Percentiles rank a stretch among this genome's conserved stretches.
These are phyloP conservation scores for Tetragonula clypearis DNA, from an alignment of 1,140 invertebrate species.

Conservation along the genomic window DNA sequence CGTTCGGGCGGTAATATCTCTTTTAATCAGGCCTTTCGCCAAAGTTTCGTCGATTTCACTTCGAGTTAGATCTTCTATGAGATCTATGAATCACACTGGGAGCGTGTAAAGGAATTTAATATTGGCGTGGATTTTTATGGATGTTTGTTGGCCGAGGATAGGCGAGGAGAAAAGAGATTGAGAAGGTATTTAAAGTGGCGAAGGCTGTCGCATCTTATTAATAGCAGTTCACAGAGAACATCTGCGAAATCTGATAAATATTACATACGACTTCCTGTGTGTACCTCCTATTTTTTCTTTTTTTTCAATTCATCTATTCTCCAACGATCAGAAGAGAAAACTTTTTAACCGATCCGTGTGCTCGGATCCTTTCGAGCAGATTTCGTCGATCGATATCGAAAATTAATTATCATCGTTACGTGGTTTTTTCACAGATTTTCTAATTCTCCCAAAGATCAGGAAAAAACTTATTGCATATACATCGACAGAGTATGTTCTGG, in stretches of 20 bases:
- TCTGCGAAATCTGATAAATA: not conserved
- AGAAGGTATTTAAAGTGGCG: not conserved
- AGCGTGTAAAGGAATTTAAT: constrained; percentile 5
- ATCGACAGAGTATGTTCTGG: too few species aligned
- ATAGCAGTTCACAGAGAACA: constrained; percentile 13
- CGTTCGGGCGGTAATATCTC: not conserved
- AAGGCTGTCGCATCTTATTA: constrained; percentile 34
- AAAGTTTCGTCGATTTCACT: not conserved
- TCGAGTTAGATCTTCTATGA: too few species aligned
- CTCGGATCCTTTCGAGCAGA: too few species aligned
- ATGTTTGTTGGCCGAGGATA: not conserved
- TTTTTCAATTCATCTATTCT: not conserved
- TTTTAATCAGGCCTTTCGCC: not conserved
- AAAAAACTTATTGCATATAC: too few species aligned
- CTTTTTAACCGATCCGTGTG: too few species aligned
- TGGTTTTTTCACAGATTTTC: too few species aligned
- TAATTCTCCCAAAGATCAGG: not conserved
- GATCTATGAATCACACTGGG: not conserved
- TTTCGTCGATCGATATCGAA: too few species aligned
- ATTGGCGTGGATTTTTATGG: not conserved
- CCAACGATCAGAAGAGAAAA: not conserved
- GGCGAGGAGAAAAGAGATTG: not conserved
- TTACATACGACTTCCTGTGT: not conserved
- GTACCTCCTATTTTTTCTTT: not conserved
- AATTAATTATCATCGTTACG: not conserved